Evolutionary conservation across 2,113 vertebrate genomes (phyloP).

Genomic region (Poicephalus gulielmi): DNA sequence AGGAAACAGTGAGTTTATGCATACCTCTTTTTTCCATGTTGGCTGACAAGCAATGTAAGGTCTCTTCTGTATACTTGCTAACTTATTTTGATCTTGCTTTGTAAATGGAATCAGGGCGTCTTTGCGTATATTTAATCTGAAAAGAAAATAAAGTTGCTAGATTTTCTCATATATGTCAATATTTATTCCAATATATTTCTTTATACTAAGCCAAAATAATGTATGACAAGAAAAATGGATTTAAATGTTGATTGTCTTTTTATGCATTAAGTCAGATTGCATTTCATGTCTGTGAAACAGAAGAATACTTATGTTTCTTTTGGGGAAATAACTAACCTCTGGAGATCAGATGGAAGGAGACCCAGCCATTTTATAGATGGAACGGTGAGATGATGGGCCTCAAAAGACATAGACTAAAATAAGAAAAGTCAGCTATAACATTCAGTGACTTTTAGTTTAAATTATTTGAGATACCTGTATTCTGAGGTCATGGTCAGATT

Average conservation of each 20-base stretch:
- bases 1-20: neutral
- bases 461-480: neutral
- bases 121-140: slow-evolving; percentile 83
- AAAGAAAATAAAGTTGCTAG: neutral
- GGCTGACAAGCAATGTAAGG: slow-evolving; percentile 86
- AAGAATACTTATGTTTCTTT: neutral
- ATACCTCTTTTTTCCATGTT: slow-evolving; percentile 88
- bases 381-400: slow-evolving; percentile 92
- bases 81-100: slow-evolving; percentile 84
- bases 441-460: neutral
- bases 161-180: neutral
- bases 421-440: neutral
- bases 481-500: neutral
- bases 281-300: neutral
- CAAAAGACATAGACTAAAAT: slow-evolving; percentile 95
- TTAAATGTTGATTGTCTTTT: neutral
- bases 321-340: slow-evolving; percentile 79
- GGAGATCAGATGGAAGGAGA: slow-evolving; percentile 94
- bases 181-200: neutral
- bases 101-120: slow-evolving; percentile 86
- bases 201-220: neutral
- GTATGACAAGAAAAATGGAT: neutral
- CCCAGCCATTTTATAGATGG: slow-evolving; percentile 95
- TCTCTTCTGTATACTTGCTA: slow-evolving; percentile 84
- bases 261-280: neutral